Evolutionary conservation across 2,888 invertebrate species (phyloP).

Genomic region (Panorpa germanica): DNA sequence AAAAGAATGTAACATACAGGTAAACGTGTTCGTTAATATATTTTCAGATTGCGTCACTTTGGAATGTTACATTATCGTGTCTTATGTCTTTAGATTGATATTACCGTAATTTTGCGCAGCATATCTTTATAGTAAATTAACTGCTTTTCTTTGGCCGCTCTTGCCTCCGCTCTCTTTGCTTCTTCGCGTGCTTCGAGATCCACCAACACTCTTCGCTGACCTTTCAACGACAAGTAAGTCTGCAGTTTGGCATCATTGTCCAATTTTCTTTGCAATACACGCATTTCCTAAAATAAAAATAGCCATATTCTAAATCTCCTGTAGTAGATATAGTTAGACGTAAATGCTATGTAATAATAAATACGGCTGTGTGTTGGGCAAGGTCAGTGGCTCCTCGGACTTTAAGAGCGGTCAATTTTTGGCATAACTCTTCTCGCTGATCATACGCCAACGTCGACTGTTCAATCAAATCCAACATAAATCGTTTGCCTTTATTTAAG

Average conservation of each 20-base stretch:
- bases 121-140: conserved; percentile 34
- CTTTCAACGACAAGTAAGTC: conserved; percentile 52
- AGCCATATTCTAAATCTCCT: background rate
- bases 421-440: conserved; percentile 49
- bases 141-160: conserved; percentile 30
- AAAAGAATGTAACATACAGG: too few relatives aligned
- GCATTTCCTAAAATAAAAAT: conserved; percentile 43
- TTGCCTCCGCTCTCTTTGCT: conserved; percentile 28
- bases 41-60: too few relatives aligned
- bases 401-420: conserved; percentile 47
- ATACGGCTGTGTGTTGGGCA: conserved; percentile 41
- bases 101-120: conserved; percentile 30
- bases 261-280: conserved; percentile 49
- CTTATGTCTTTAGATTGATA: too few relatives aligned
- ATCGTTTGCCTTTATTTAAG: conserved; percentile 43
- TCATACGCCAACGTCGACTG: conserved; percentile 64
- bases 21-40: too few relatives aligned
- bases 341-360: conserved; percentile 2
- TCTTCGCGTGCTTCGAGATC: conserved; percentile 33
- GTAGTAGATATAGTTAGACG: background rate
- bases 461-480: conserved; percentile 58
- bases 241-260: conserved; percentile 55
- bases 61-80: too few relatives aligned
- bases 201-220: conserved; percentile 38
- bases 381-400: conserved; percentile 48